phyloP scores from a whole-genome alignment of 1,140 invertebrate species.

The Platorchestia sp. region DNA sequence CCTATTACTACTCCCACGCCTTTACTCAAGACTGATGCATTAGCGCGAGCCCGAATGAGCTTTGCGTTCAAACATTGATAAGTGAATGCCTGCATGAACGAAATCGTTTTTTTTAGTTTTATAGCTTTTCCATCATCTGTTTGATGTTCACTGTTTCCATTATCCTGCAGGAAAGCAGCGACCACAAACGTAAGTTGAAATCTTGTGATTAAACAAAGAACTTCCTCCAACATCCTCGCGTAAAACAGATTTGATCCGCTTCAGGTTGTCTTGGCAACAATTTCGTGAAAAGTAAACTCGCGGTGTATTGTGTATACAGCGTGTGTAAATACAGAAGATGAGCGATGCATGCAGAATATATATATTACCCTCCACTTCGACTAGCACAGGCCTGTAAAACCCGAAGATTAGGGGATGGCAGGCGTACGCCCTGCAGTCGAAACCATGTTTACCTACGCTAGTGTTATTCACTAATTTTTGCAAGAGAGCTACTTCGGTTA shows the following conservation, averaged over 20 bases:
- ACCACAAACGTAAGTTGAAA: background rate
- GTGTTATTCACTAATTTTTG: no score
- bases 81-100: background rate
- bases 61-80: background rate
- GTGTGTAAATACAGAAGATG: background rate
- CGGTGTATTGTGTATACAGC: background rate
- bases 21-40: background rate
- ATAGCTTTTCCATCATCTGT: background rate
- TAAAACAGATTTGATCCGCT: background rate
- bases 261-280: background rate
- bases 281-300: background rate
- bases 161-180: background rate
- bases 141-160: background rate
- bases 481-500: no score
- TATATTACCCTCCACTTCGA: background rate
- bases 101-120: background rate
- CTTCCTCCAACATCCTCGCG: background rate
- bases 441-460: background rate
- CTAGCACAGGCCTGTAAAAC: background rate
- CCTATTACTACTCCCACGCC: conserved; percentile 38
- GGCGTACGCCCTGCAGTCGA: background rate
- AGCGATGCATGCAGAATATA: no score
- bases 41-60: background rate
- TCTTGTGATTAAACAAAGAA: background rate
- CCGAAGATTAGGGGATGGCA: background rate